phyloP scores from a whole-genome alignment of 2,113 vertebrate species.

The Himantopus leucocephalus region DNA sequence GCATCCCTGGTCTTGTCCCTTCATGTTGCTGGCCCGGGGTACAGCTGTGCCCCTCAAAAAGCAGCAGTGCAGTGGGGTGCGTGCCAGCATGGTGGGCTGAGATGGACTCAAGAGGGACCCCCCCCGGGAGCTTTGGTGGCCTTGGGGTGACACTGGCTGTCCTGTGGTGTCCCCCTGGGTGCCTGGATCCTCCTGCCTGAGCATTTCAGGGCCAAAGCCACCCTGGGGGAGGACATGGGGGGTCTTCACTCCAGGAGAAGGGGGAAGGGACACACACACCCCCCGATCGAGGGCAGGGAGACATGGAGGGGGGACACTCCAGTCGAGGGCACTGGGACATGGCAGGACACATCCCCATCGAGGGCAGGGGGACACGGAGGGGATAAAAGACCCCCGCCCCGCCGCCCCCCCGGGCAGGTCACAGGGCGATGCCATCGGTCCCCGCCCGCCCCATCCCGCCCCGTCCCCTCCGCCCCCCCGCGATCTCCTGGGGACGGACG shows the following conservation, averaged over 20 bases:
- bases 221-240: too few relatives aligned
- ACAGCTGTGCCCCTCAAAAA: neutral
- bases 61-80: neutral
- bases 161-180: neutral
- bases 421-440: neutral
- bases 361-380: neutral
- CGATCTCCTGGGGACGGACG: neutral
- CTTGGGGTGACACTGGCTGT: neutral
- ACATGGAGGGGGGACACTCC: too few relatives aligned
- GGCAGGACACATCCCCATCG: neutral
- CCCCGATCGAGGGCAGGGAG: neutral
- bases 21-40: fast-evolving
- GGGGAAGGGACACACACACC: neutral
- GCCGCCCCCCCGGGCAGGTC: neutral
- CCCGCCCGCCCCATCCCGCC: neutral
- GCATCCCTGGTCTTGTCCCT: neutral
- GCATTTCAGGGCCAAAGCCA: neutral
- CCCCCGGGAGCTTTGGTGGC: neutral
- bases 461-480: neutral
- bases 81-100: neutral
- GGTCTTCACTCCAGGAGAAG: fast-evolving
- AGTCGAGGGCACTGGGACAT: neutral
- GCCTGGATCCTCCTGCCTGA: neutral
- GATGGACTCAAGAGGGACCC: neutral
- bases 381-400: neutral